Conservation (phyloP, 37 sponge, comb jelly and placozoan species). For the Agelas oroides region DNA sequence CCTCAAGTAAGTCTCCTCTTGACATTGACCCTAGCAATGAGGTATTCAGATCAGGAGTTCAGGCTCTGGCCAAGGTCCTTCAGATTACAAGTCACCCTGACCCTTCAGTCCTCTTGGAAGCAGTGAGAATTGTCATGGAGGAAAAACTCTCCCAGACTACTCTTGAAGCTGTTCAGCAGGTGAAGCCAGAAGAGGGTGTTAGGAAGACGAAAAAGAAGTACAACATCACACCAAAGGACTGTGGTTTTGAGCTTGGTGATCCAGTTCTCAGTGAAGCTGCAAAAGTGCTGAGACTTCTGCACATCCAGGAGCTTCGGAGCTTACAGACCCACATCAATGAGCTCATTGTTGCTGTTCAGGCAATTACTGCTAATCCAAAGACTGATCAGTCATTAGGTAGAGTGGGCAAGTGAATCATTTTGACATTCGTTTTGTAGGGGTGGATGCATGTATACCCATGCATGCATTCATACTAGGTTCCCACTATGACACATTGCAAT, state of each 20-base stretch:
- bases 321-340: conserved; percentile 94
- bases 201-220: conserved; percentile 34
- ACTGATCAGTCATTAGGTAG: conserved; percentile 89
- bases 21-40: conserved; percentile 64
- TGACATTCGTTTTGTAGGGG: no score
- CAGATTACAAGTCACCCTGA: conserved; percentile 71
- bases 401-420: conserved; percentile 78
- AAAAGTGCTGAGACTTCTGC: conserved; percentile 89
- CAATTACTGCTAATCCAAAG: conserved; percentile 94
- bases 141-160: conserved; percentile 54
- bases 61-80: conserved; percentile 67
- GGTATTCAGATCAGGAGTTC: conserved; percentile 50
- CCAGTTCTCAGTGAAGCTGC: conserved; percentile 87
- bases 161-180: background rate
- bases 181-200: background rate
- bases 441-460: no score
- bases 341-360: conserved; percentile 90
- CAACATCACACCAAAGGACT: conserved; percentile 77
- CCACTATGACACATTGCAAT: no score
- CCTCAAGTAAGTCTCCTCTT: conserved; percentile 50
- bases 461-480: no score
- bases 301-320: conserved; percentile 83
- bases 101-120: conserved; percentile 70
- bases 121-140: conserved; percentile 74
- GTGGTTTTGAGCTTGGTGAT: conserved; percentile 88